Percentiles rank a stretch among this genome's conserved stretches.
These are phyloP conservation scores for Frankliniella intonsa DNA, from an alignment of 2,888 invertebrate genomes.

Conservation along the genomic window DNA sequence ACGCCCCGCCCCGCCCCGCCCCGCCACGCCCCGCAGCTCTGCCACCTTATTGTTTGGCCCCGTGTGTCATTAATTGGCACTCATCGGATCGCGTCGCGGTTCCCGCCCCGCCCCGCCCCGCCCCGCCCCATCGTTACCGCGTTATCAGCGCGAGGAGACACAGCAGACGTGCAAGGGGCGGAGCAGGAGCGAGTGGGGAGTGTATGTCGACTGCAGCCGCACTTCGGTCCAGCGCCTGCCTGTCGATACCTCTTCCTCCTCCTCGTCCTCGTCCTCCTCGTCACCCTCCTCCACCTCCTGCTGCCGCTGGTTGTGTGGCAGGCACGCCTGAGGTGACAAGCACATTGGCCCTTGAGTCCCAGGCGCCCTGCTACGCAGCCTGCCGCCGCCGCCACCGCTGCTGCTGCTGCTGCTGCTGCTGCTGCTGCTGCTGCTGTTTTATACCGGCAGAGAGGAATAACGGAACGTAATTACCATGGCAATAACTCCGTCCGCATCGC, in stretches of 20 bases:
- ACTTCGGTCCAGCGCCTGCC: neutral
- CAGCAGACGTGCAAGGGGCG: no score
- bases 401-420: no score
- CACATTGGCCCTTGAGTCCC: neutral
- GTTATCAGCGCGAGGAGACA: neutral
- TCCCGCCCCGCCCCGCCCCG: neutral
- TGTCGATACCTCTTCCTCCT: constrained; percentile 35
- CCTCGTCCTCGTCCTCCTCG: neutral
- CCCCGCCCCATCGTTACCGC: neutral
- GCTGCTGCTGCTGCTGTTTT: neutral
- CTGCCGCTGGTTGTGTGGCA: no score
- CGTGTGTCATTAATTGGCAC: constrained; percentile 17
- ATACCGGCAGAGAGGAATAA: neutral
- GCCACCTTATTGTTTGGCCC: neutral
- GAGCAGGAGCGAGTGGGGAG: neutral
- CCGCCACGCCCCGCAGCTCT: neutral
- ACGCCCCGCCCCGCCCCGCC: neutral
- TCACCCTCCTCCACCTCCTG: constrained; percentile 35
- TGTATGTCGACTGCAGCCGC: neutral
- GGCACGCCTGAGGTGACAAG: neutral
- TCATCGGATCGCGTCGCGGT: neutral
- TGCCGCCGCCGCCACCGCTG: neutral
- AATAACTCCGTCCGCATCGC: neutral
- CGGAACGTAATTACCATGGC: neutral
- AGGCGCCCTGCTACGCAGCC: neutral